Conservation (phyloP, 2,888 invertebrate genomes). For the Apoda limacodes region DNA sequence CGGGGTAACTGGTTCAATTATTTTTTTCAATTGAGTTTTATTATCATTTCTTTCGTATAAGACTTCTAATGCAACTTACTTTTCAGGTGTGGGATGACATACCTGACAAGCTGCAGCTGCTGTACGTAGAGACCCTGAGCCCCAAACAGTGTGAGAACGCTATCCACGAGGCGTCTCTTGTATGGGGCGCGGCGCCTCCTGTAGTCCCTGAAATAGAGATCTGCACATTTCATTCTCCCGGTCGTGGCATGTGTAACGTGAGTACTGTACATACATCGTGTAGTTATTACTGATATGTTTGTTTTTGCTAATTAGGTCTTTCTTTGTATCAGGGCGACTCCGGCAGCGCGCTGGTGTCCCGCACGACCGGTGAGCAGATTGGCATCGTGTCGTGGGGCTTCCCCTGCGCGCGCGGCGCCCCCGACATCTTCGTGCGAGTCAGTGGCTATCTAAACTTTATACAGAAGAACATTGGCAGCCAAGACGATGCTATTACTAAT, state of each 20-base stretch:
- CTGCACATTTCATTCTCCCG: constrained; percentile 17
- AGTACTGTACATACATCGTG: constrained; percentile 3
- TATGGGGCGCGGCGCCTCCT: constrained; percentile 3
- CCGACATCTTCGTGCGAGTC: constrained; percentile 39
- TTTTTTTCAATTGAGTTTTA: neutral
- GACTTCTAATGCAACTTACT: too few relatives aligned
- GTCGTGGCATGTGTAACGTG: constrained; percentile 19
- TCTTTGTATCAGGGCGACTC: constrained; percentile 37
- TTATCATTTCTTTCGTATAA: neutral
- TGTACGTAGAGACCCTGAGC: constrained; percentile 24
- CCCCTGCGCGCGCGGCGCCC: constrained; percentile 40
- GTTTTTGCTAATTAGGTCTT: neutral
- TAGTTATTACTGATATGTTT: neutral
- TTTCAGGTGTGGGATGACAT: constrained; percentile 11
- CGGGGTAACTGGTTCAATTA: constrained; percentile 16
- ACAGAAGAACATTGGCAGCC: too few relatives aligned
- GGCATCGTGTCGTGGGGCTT: constrained; percentile 50
- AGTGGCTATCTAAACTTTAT: constrained; percentile 28
- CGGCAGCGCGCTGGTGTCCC: constrained; percentile 32
- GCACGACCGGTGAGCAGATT: constrained; percentile 24
- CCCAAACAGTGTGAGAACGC: constrained; percentile 18
- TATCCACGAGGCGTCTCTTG: constrained; percentile 7
- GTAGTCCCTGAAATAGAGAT: constrained; percentile 19
- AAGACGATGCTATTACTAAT: too few relatives aligned
- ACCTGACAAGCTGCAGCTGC: constrained; percentile 22